Conservation (phyloP, 2,888 invertebrate genomes). For the Pristionchus exspectatus region DNA sequence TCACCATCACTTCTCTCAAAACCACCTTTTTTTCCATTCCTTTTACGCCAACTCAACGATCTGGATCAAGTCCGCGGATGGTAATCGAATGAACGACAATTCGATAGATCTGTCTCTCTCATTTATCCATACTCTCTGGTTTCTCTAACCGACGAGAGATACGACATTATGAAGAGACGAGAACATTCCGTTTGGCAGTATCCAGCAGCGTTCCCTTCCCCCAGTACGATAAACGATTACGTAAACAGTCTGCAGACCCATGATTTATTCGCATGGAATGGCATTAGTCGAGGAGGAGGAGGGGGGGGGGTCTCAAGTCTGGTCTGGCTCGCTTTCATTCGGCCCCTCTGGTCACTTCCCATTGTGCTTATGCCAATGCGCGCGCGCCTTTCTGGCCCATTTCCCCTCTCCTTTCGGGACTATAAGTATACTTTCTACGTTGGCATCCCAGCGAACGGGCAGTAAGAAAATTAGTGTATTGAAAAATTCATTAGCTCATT, state of each 20-base stretch:
- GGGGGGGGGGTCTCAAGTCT: not conserved
- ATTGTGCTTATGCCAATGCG: not conserved
- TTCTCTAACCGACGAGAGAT: not conserved
- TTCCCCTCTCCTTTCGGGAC: not conserved
- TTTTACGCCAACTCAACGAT: not conserved
- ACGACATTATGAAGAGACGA: not conserved
- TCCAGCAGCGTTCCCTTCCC: not conserved
- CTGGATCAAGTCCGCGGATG: not conserved
- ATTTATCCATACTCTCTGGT: not conserved
- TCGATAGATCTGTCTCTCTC: not conserved
- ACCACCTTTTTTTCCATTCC: not conserved
- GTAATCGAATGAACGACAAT: not conserved
- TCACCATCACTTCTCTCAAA: not conserved
- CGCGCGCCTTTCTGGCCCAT: not conserved
- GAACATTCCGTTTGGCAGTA: not conserved
- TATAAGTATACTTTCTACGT: not conserved
- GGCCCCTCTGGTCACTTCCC: not conserved
- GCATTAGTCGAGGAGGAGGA: not conserved
- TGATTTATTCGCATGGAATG: slow-evolving; percentile 33
- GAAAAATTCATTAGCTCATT: no score
- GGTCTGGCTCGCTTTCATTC: not conserved
- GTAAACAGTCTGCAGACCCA: not conserved
- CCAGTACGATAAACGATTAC: slow-evolving; percentile 9
- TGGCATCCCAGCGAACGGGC: not conserved
- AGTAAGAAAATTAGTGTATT: no score